Evolutionary conservation across 2,888 invertebrate genomes (phyloP), one percentile per base, ranked within the genome.

Genomic region (Tholera decimalis): DNA sequence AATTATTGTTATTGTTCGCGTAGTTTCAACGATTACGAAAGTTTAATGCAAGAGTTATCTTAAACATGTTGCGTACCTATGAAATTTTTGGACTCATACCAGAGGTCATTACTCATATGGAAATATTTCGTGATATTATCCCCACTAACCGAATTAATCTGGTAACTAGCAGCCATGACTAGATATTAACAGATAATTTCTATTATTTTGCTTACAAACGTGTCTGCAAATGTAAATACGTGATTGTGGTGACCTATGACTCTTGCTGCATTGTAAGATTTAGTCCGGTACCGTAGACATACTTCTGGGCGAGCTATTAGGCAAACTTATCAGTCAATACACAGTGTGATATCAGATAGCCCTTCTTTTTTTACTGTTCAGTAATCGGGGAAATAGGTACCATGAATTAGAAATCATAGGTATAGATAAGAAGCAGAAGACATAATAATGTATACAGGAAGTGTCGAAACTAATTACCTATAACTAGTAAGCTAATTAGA

Each of bases 1-100:
- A 58, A 70, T 65, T 60, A 71, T 60, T 63, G 60, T 57, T 78
- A 58, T 54, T 51, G 65, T 56, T 50, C 39, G 50, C 22, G 41
- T 30, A 33, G n/a, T 59, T 50, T 46, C 13, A 63, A 70, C 18
- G 24, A 33, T 58, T 50, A 20, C 11, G 15, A 41, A 56, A 20
- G 20, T 43, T 54, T 41, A 59, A 30, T 60, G 22, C 8, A 73
- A 18, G 20, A 59, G 26, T 77, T 39, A 54, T 76, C 39, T 30
- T 7, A 18, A 39, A 6, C 15, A 55, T 26, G 35, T 22, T 33
- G 22, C 11, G 26, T 59, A 6, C 15, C 35, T 35, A 9, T 53
- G 49, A 22, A 41, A 15, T 57, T 75, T 56, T 22, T 24, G 51
- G 43, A 46, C n/a, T n/a, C 22, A 57, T n/a, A 44, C n/a, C n/a